Conservation (phyloP, 2,797 vertebrate genomes). For the Hypotaenidia philippensis region DNA sequence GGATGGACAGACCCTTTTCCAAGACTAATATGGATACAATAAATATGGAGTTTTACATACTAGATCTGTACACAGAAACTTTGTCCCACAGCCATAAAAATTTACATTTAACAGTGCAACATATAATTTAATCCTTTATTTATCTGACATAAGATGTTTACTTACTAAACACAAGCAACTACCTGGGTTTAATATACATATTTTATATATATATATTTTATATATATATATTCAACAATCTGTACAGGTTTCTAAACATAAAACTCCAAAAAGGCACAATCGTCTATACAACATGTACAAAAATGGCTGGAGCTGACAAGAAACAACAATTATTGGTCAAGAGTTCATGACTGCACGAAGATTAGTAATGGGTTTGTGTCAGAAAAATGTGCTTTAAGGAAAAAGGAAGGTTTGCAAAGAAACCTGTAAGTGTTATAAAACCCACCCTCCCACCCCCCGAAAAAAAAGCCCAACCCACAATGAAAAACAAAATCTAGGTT, state of each 20-base stretch:
- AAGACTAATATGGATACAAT: constrained; percentile 98
- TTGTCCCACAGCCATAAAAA: constrained; percentile 95
- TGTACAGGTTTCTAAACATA: constrained; percentile 96
- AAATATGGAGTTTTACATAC: constrained; percentile 97
- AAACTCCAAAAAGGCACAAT: constrained; percentile 99
- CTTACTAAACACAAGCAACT: constrained; percentile 93
- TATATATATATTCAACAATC: constrained; percentile 88
- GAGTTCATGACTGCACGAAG: constrained; percentile 96
- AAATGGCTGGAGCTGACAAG: constrained; percentile 88
- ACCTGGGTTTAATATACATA: constrained; percentile 89
- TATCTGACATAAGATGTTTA: constrained; percentile 88
- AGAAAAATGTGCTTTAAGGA: constrained; percentile 97
- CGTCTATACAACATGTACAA: constrained; percentile 99
- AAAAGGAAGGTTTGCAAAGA: constrained; percentile 85
- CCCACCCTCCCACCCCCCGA: no score
- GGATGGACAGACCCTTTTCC: constrained; percentile 90
- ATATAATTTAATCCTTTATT: constrained; percentile 91
- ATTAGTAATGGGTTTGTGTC: constrained; percentile 90
- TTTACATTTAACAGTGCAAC: constrained; percentile 97
- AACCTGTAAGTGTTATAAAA: constrained; percentile 89
- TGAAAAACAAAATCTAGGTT: constrained; percentile 82
- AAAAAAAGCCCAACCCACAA: constrained; percentile 50
- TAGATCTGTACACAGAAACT: constrained; percentile 97
- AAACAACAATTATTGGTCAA: constrained; percentile 93
- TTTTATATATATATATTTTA: constrained; percentile 83